A percentile compares a stretch with the other conserved stretches of the same genome.
phyloP scores from a whole-genome alignment of 2,888 invertebrate species.

The Sarcophaga variegata region DNA sequence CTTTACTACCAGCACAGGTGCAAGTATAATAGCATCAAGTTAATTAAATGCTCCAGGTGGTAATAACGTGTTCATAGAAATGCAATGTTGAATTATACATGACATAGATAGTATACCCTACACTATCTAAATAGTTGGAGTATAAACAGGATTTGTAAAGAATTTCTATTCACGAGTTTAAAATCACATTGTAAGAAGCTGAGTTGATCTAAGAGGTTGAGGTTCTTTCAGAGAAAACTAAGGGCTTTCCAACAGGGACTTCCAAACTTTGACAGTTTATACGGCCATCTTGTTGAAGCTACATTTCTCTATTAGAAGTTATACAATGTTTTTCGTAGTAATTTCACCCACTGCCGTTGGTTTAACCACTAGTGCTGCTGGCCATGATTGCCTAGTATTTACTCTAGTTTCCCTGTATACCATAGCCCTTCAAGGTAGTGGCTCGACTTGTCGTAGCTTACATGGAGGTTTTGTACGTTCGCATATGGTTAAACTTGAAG shows the following conservation, averaged over 20 bases:
- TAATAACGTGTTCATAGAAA: not conserved
- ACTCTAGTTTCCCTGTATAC: conserved; percentile 89
- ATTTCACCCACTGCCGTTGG: conserved; percentile 99
- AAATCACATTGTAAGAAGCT: too few species aligned
- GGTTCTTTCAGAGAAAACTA: too few species aligned
- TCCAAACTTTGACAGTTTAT: too few species aligned
- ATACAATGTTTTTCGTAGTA: conserved; percentile 94
- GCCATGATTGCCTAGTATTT: conserved; percentile 95
- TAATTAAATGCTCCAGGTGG: conserved; percentile 41
- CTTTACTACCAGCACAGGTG: not conserved
- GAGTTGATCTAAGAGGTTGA: too few species aligned
- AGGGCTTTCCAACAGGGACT: too few species aligned
- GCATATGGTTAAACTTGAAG: conserved; percentile 86
- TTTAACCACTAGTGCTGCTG: conserved; percentile 98
- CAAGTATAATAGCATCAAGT: not conserved
- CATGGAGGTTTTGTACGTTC: conserved; percentile 97
- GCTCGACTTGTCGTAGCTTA: conserved; percentile 97
- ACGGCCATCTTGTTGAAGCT: too few species aligned
- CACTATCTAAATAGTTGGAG: too few species aligned
- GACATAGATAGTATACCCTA: too few species aligned
- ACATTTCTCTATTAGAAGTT: conserved; percentile 84
- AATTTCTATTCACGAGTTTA: too few species aligned
- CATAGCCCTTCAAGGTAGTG: conserved; percentile 93
- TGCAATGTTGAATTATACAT: not conserved
- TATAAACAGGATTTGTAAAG: too few species aligned